Evolutionary conservation across 2,113 vertebrate genomes (phyloP).

Genomic region (Cervus canadensis): DNA sequence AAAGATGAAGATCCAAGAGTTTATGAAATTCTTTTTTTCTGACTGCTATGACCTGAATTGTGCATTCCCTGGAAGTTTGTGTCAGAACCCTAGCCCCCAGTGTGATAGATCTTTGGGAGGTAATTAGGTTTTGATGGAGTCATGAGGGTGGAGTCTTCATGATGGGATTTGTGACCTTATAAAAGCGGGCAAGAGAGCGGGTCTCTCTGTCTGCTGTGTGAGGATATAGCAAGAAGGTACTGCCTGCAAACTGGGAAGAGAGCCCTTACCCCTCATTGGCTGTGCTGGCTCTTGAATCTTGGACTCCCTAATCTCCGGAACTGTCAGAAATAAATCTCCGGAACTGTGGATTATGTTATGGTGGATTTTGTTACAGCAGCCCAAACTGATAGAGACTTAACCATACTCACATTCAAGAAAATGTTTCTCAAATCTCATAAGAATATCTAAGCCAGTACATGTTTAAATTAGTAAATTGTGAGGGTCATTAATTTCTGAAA

Average conservation of each 20-base stretch:
- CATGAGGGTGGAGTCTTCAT: background rate
- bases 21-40: conserved; percentile 5
- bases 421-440: background rate
- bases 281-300: background rate
- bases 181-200: background rate
- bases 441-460: background rate
- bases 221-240: background rate
- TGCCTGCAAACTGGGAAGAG: background rate
- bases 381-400: background rate
- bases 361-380: background rate
- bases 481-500: conserved; percentile 52
- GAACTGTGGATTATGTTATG: too few species aligned
- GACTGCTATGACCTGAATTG: background rate
- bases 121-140: background rate
- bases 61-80: background rate
- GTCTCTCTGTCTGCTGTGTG: background rate
- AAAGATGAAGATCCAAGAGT: background rate
- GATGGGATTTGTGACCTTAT: background rate
- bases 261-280: background rate
- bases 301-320: background rate
- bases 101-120: background rate
- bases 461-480: background rate
- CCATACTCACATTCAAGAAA: background rate
- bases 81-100: background rate
- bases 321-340: background rate